Evolutionary conservation across 2,888 invertebrate genomes (phyloP), one percentile per base, ranked within the genome.

Genomic region (Drosophila prostipennis): DNA sequence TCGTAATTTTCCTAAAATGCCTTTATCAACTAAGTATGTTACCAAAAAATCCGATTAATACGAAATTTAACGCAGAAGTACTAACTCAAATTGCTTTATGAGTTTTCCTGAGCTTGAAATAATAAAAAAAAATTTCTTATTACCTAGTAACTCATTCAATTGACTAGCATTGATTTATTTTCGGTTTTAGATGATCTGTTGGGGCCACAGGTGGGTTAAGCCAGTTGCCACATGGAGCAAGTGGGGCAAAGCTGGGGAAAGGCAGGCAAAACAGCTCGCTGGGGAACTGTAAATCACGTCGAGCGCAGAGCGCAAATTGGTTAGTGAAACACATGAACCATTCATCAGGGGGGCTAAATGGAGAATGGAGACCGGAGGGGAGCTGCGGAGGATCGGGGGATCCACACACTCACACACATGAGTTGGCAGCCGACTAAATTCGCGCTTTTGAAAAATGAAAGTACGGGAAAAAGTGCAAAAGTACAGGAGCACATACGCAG

Each of bases 281-380:
- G 72, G 84, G 87, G 87, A 83, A 83, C 79, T 77, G 87, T 84
- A 84, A 84, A 86, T 84, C 84, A 84, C 81, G 81, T 71, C 78
- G 74, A 73, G 76, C 71, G 68, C 81, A 77, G 70, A 78, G 84
- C 76, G 72, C 81, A 84, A 87, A 84, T 82, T 82, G 82, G 78
- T 85, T 76, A 81, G 64, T 70, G 69, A 59, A 81, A 82, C 73
- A 77, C 59, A 76, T 70, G 76, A 68, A 76, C 65, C 67, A 54
- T 42, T 52, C 59, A 71, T 42, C 32, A 46, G 54, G 45, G 51
- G 51, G 52, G 16, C 29, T 0, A 2, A 29, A 29, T 1, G 29
- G 29, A 29, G 29, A 29, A 13, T 8, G 14, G 11, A 42, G 48
- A 19, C 1, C 2, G 19, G 19, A 19, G 19, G 19, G 19, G 19